These are phyloP conservation scores for Calcarius lapponicus DNA, from an alignment of 2,797 vertebrate species.

Conservation along the genomic window DNA sequence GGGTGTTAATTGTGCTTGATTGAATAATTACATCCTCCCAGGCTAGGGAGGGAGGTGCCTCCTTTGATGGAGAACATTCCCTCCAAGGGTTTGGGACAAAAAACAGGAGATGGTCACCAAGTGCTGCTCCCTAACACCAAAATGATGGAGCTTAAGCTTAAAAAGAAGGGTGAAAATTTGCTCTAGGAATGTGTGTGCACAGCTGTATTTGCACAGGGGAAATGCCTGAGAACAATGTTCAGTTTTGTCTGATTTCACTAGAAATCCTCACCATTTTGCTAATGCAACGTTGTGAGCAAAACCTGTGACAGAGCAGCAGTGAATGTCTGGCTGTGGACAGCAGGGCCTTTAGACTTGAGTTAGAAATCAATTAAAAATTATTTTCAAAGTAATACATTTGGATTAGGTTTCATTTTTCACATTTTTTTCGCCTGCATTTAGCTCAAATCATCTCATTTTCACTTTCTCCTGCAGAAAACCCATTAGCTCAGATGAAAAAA, in stretches of 20 bases:
- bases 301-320: background rate
- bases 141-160: background rate
- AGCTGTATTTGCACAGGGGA: background rate
- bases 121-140: background rate
- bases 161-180: background rate
- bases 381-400: background rate
- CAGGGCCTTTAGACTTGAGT: background rate
- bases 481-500: background rate
- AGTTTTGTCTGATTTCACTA: background rate
- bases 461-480: background rate
- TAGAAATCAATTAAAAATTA: background rate
- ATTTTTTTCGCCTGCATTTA: background rate
- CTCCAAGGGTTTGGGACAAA: background rate
- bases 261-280: background rate
- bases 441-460: background rate
- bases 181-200: background rate
- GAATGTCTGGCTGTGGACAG: background rate
- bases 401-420: background rate
- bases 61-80: background rate
- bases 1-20: background rate
- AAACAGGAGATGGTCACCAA: background rate
- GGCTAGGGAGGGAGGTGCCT: background rate
- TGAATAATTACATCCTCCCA: background rate
- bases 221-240: fast-evolving
- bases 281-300: background rate